Conservation (phyloP, 35 echinoderm and acorn worm genomes). For the Nesometra sesokonis region DNA sequence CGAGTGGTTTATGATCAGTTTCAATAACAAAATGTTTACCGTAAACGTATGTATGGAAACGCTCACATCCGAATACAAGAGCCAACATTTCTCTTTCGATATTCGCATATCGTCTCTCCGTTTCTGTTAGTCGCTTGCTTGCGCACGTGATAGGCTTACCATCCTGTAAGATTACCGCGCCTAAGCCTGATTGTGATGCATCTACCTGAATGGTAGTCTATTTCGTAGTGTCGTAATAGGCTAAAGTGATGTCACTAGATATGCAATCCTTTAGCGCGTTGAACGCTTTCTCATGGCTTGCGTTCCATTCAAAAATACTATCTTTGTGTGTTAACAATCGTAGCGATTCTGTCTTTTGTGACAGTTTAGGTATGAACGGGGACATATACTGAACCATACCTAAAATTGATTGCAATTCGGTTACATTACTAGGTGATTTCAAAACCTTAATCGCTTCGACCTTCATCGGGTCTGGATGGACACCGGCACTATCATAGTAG, state of each 20-base stretch:
- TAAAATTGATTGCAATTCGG: no score
- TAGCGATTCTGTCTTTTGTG: no score
- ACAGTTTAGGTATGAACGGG: no score
- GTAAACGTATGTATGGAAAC: conserved; percentile 50
- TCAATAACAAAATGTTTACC: conserved; percentile 36
- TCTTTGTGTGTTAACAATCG: no score
- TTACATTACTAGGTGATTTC: no score
- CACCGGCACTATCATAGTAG: no score
- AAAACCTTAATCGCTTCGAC: no score
- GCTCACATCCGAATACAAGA: conserved; percentile 36
- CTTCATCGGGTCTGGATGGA: no score
- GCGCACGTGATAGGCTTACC: background rate
- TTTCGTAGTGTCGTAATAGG: background rate
- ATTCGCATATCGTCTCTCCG: conserved; percentile 5
- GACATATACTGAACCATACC: no score
- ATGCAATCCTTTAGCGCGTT: background rate
- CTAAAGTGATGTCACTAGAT: conserved; percentile 4
- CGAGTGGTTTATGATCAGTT: no score
- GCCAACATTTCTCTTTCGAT: no score
- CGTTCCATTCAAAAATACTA: background rate
- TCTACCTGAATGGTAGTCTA: conserved; percentile 18
- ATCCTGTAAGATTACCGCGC: conserved; percentile 3
- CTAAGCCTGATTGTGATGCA: conserved; percentile 16
- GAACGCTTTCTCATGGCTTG: background rate
- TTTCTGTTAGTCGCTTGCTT: conserved; percentile 3